Percentiles rank a stretch among this genome's conserved stretches.
Conservation (phyloP, 2,888 invertebrate species). For the Orchesella flavescens region DNA sequence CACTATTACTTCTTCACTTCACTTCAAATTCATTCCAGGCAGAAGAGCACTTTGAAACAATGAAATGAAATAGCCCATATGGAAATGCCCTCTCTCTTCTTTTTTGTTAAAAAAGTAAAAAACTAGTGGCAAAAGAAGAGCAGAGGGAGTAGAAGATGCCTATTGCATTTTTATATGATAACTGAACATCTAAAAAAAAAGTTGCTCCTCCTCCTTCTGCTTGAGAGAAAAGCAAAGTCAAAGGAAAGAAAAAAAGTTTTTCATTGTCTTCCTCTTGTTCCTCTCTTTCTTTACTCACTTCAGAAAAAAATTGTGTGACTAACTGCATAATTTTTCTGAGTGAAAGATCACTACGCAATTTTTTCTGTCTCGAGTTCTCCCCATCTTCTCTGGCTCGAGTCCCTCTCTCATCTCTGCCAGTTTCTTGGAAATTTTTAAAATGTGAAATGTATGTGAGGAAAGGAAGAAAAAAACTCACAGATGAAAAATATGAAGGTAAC, state of each 20-base stretch:
- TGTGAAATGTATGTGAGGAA: slow-evolving; percentile 1
- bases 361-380: background rate
- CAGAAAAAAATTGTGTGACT: slow-evolving; percentile 8
- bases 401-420: background rate
- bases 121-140: background rate
- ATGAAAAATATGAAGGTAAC: slow-evolving; percentile 5
- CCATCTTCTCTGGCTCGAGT: background rate
- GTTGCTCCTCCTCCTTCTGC: slow-evolving; percentile 12
- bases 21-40: slow-evolving; percentile 53
- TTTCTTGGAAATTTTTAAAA: slow-evolving; percentile 16
- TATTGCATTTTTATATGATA: slow-evolving; percentile 26
- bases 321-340: slow-evolving; percentile 48
- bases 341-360: slow-evolving; percentile 26
- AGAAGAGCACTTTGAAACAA: slow-evolving; percentile 62
- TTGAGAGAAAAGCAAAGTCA: slow-evolving; percentile 29
- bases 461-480: background rate
- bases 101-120: background rate
- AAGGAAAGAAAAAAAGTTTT: slow-evolving; percentile 25
- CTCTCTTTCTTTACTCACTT: slow-evolving; percentile 6
- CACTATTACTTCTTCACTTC: slow-evolving; percentile 26
- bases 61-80: slow-evolving; percentile 56
- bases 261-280: slow-evolving; percentile 38
- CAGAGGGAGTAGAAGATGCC: background rate
- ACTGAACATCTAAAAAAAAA: background rate
- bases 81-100: slow-evolving; percentile 26